Evolutionary conservation across 2,888 invertebrate species (phyloP).

Genomic region (Watsonalla binaria): DNA sequence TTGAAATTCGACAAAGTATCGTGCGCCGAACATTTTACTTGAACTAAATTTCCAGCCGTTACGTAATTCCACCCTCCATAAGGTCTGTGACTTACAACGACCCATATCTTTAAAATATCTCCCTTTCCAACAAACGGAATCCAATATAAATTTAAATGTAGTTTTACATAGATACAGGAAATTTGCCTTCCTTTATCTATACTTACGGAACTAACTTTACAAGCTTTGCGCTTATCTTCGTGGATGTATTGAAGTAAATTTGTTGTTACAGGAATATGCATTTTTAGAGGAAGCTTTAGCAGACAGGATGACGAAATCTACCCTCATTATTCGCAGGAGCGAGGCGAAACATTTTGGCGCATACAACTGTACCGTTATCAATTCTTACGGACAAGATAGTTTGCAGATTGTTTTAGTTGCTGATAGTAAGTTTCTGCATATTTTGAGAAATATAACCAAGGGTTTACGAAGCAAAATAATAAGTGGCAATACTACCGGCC

Average conservation of each 20-base stretch:
- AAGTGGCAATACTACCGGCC: too few relatives aligned
- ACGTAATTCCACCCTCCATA: neutral
- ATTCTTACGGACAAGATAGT: slow-evolving; percentile 91
- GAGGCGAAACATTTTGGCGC: slow-evolving; percentile 90
- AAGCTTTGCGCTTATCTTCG: slow-evolving; percentile 10
- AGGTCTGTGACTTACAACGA: neutral
- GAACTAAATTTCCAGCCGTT: neutral
- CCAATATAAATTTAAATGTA: slow-evolving; percentile 2
- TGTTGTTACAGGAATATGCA: slow-evolving; percentile 80
- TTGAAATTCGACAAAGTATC: neutral
- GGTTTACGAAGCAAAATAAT: too few relatives aligned
- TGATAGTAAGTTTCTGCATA: slow-evolving; percentile 91
- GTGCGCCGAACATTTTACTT: neutral
- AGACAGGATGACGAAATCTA: slow-evolving; percentile 88
- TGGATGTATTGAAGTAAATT: too few relatives aligned
- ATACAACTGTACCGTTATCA: slow-evolving; percentile 97
- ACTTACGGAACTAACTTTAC: slow-evolving; percentile 9
- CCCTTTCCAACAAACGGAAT: neutral
- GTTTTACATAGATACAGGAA: slow-evolving; percentile 12
- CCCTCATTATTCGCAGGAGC: slow-evolving; percentile 90
- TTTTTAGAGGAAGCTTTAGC: slow-evolving; percentile 86
- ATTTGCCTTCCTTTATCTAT: slow-evolving; percentile 17
- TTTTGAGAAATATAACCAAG: too few relatives aligned
- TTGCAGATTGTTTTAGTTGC: slow-evolving; percentile 89
- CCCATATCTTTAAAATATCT: neutral